Evolutionary conservation across 2,113 vertebrate species (phyloP).

Genomic region (Tragelaphus buxtoni): DNA sequence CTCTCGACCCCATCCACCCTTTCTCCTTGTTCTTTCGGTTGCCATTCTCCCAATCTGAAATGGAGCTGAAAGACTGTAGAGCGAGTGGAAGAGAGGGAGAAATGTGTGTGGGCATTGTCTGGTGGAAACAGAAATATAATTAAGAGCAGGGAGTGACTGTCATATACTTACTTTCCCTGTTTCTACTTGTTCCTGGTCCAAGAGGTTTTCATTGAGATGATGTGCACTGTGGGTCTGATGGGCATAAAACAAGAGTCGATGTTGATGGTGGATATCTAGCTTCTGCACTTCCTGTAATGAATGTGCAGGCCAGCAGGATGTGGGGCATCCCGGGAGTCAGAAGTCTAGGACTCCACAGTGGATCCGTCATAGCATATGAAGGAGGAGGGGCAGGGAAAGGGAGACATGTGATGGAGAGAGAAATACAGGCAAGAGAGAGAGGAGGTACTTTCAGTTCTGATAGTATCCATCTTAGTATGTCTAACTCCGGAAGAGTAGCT

Average conservation of each 20-base stretch:
- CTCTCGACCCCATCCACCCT: fast-evolving
- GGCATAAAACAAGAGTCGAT: neutral
- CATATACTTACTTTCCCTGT: neutral
- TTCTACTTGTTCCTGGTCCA: neutral
- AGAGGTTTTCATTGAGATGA: neutral
- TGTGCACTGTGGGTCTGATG: neutral
- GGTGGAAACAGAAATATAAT: neutral
- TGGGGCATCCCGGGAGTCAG: neutral
- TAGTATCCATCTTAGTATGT: neutral
- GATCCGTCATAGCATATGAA: neutral
- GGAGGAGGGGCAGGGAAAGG: too few relatives aligned
- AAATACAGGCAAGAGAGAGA: neutral
- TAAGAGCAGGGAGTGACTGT: neutral
- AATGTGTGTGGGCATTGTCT: neutral
- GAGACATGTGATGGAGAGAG: neutral
- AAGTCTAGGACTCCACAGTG: neutral
- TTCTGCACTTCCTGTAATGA: neutral
- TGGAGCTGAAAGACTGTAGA: neutral
- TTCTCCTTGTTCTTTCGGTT: neutral
- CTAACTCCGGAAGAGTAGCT: neutral
- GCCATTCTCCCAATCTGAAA: neutral
- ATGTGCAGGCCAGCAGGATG: neutral
- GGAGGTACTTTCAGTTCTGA: neutral
- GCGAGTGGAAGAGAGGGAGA: too few relatives aligned
- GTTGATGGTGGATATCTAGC: neutral